Conservation (phyloP, 2,797 vertebrate species). For the Catostomus latipinnis region DNA sequence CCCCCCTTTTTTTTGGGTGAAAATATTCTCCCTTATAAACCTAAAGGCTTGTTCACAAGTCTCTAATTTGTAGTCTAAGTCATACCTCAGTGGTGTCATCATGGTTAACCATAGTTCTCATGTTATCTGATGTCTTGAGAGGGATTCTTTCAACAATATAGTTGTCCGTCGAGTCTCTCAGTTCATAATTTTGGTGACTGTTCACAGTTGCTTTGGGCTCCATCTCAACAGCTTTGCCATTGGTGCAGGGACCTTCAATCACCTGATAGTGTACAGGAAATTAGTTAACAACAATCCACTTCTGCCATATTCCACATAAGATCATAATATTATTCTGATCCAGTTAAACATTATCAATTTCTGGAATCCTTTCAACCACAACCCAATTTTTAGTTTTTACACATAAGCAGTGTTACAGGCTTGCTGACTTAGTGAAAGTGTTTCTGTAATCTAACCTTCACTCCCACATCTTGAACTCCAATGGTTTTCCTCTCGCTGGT, state of each 20-base stretch:
- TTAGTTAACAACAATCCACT: background rate
- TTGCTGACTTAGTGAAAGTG: no score
- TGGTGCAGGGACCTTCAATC: constrained; percentile 80
- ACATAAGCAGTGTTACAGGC: background rate
- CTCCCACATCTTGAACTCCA: constrained; percentile 86
- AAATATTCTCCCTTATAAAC: no score
- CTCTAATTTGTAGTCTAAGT: no score
- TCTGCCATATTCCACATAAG: background rate
- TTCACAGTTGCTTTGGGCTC: constrained; percentile 76
- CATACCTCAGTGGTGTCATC: constrained; percentile 91
- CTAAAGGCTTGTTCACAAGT: no score
- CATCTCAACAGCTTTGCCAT: constrained; percentile 79
- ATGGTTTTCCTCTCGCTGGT: constrained; percentile 81
- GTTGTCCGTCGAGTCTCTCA: constrained; percentile 73
- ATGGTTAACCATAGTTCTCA: constrained; percentile 79
- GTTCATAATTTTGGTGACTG: constrained; percentile 72
- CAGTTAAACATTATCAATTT: background rate
- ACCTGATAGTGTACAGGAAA: constrained; percentile 74
- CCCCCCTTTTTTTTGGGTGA: no score
- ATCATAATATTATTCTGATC: background rate
- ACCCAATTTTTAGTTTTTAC: no score
- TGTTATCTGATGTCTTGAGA: constrained; percentile 81
- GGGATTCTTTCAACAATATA: constrained; percentile 73
- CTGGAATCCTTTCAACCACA: background rate
- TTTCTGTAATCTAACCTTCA: constrained; percentile 80